A percentile compares a stretch with the other conserved stretches of the same genome.
Conservation (phyloP, 2,888 invertebrate species). For the Eristalinus sepulchralis region DNA sequence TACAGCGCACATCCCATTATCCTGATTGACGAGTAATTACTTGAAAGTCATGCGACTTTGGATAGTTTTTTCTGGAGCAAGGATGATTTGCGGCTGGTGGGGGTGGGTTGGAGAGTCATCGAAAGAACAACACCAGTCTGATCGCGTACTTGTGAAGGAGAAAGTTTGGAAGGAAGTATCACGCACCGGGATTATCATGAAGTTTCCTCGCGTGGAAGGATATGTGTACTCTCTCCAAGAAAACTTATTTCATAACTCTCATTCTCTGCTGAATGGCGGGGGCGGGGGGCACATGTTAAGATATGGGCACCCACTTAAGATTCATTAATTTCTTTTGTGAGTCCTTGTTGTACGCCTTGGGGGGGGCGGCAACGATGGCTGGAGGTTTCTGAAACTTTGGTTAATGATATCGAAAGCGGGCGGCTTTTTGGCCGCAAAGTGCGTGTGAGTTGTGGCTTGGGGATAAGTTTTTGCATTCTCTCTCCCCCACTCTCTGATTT, state of each 20-base stretch:
- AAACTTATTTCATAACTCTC: constrained; percentile 26
- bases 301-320: constrained; percentile 27
- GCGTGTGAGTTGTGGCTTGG: constrained; percentile 5
- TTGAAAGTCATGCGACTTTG: background rate
- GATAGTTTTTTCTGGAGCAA: background rate
- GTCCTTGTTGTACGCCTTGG: constrained; percentile 19
- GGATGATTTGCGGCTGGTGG: background rate
- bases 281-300: background rate
- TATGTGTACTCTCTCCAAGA: background rate
- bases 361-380: background rate
- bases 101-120: background rate
- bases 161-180: background rate
- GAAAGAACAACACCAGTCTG: background rate
- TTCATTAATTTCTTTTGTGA: constrained; percentile 53
- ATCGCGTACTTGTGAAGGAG: background rate
- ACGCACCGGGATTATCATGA: background rate
- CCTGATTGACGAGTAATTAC: background rate
- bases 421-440: constrained; percentile 9
- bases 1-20: too few species aligned
- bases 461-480: constrained; percentile 25
- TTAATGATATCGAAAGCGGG: constrained; percentile 46
- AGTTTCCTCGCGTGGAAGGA: background rate
- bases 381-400: constrained; percentile 7
- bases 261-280: background rate
- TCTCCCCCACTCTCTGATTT: background rate